phyloP scores from a whole-genome alignment of 2,113 vertebrate species.

The Dipodomys ordii region DNA sequence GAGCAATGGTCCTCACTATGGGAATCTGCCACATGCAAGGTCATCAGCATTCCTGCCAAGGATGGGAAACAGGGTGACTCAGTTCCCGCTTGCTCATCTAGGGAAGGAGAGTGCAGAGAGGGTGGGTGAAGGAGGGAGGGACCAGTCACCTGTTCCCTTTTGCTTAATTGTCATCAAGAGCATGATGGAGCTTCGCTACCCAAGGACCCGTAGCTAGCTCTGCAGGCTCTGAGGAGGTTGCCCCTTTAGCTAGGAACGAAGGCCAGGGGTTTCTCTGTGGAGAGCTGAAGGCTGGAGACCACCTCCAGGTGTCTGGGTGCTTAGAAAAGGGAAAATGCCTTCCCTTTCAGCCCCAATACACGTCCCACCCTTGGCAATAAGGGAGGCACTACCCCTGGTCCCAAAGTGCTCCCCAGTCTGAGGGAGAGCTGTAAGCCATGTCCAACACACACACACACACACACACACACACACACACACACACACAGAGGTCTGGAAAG shows the following conservation, averaged over 20 bases:
- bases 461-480: no score
- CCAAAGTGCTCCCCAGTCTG: no score
- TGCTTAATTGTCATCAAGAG: slow-evolving; percentile 8
- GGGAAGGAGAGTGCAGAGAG: neutral
- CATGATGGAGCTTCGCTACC: neutral
- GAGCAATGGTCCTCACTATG: slow-evolving; percentile 58
- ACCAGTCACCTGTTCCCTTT: slow-evolving; percentile 1
- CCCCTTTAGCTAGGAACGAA: neutral
- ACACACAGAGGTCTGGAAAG: neutral
- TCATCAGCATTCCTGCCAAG: slow-evolving; percentile 73
- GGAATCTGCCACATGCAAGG: slow-evolving; percentile 67
- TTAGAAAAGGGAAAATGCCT: neutral
- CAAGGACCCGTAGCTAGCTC: neutral
- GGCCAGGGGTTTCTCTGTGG: neutral
- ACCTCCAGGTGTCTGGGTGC: neutral
- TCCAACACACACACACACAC: neutral
- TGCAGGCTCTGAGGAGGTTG: neutral
- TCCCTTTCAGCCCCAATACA: no score
- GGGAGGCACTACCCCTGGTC: neutral
- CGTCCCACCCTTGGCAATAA: neutral
- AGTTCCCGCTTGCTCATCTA: slow-evolving; percentile 80
- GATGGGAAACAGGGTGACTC: slow-evolving; percentile 74
- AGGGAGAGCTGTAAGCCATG: neutral
- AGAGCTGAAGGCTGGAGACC: neutral
- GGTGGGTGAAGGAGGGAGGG: neutral